Conservation (phyloP, 2,797 vertebrate species). For the Diglossa cyanea region DNA sequence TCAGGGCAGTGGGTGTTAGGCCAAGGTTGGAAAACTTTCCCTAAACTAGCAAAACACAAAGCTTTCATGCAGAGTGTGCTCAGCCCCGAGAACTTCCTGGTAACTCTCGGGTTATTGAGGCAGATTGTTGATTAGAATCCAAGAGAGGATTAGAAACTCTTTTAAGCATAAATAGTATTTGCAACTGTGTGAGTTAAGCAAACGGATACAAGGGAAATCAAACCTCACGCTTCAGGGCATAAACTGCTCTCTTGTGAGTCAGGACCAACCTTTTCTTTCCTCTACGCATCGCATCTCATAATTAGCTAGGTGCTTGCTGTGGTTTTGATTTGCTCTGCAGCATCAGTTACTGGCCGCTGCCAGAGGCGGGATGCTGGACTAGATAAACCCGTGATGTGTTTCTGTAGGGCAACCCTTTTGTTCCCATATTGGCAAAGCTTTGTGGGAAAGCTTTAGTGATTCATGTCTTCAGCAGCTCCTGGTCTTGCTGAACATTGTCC, state of each 20-base stretch:
- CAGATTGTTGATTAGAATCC: constrained; percentile 64
- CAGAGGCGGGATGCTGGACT: neutral
- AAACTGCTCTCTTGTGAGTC: constrained; percentile 67
- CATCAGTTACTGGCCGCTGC: neutral
- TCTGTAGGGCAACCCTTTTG: constrained; percentile 47
- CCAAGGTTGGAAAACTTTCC: constrained; percentile 42
- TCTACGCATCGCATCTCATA: neutral
- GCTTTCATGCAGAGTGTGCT: neutral
- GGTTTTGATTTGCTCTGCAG: constrained; percentile 59
- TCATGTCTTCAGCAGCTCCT: constrained; percentile 1
- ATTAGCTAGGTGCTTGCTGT: constrained; percentile 54
- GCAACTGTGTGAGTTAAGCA: constrained; percentile 62
- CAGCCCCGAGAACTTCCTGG: constrained; percentile 52
- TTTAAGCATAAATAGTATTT: constrained; percentile 64
- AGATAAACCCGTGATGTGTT: neutral
- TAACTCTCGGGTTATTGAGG: constrained; percentile 56
- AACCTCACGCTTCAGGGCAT: constrained; percentile 55
- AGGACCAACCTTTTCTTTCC: constrained; percentile 30
- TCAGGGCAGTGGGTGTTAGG: constrained; percentile 10
- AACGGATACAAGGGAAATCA: constrained; percentile 68
- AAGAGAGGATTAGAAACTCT: constrained; percentile 64
- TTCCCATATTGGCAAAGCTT: constrained; percentile 4
- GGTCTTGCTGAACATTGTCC: neutral
- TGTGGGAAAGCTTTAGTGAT: constrained; percentile 30
- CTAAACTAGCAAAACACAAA: constrained; percentile 36